phyloP scores from a whole-genome alignment of 2,113 vertebrate species.

The Leuciscus idus region DNA sequence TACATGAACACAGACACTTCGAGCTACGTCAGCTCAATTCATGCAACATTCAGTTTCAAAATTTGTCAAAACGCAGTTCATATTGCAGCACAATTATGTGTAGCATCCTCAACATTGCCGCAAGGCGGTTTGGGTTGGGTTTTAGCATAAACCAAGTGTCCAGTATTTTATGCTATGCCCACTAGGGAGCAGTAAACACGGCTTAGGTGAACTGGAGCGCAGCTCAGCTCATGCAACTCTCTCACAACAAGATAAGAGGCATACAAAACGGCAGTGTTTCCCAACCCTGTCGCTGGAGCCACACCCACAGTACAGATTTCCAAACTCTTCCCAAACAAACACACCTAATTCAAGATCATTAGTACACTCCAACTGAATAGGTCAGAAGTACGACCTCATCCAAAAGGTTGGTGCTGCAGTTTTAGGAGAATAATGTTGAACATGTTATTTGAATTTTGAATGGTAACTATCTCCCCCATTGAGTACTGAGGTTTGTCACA shows the following conservation, averaged over 20 bases:
- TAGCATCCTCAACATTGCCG: neutral
- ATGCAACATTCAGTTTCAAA: neutral
- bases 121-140: neutral
- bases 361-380: neutral
- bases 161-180: neutral
- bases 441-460: neutral
- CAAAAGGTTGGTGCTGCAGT: too few species aligned
- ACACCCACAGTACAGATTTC: neutral
- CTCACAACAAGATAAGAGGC: too few species aligned
- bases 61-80: neutral
- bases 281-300: neutral
- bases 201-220: too few species aligned
- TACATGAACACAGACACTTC: neutral
- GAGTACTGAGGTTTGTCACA: neutral
- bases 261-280: neutral
- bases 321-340: neutral
- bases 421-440: neutral
- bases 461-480: neutral
- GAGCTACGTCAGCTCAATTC: neutral
- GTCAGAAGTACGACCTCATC: neutral
- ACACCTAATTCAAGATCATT: neutral
- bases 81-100: neutral
- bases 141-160: neutral
- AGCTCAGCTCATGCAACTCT: too few species aligned
- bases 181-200: too few species aligned